Conservation (phyloP, 2,797 vertebrate species). For the Erethizon dorsatum region DNA sequence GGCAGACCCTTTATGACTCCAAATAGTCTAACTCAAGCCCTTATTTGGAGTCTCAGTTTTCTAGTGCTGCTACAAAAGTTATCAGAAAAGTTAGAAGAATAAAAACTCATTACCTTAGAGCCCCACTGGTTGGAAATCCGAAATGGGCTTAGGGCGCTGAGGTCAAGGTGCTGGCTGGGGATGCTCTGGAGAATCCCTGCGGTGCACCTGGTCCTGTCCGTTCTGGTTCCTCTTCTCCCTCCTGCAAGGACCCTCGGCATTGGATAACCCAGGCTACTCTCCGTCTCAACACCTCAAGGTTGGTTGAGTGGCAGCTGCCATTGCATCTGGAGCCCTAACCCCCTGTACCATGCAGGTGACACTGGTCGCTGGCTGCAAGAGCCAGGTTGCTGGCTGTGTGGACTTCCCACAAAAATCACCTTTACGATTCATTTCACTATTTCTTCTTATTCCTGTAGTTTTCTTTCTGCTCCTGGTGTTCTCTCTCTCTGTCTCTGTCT, state of each 20-base stretch:
- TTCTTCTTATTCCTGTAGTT: neutral
- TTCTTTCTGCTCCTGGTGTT: neutral
- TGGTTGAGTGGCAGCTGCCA: neutral
- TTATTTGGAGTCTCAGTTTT: neutral
- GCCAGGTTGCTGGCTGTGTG: too few species aligned
- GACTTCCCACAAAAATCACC: neutral
- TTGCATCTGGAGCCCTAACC: neutral
- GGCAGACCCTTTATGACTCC: neutral
- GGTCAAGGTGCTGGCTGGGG: too few species aligned
- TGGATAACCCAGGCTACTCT: neutral
- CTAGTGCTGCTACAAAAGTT: neutral
- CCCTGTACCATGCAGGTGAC: neutral
- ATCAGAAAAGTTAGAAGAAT: neutral
- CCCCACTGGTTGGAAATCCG: neutral
- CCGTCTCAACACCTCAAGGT: neutral
- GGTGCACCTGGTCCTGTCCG: neutral
- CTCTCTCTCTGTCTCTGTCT: too few species aligned
- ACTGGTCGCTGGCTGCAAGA: neutral
- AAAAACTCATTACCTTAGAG: neutral
- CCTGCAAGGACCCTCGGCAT: too few species aligned
- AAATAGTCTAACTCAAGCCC: neutral
- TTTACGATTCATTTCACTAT: neutral
- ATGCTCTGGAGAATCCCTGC: neutral
- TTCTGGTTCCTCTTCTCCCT: too few species aligned
- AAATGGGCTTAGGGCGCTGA: neutral